Base-by-base conservation (phyloP, 2,888 invertebrate genomes). In the Heliconius cydno region DNA sequence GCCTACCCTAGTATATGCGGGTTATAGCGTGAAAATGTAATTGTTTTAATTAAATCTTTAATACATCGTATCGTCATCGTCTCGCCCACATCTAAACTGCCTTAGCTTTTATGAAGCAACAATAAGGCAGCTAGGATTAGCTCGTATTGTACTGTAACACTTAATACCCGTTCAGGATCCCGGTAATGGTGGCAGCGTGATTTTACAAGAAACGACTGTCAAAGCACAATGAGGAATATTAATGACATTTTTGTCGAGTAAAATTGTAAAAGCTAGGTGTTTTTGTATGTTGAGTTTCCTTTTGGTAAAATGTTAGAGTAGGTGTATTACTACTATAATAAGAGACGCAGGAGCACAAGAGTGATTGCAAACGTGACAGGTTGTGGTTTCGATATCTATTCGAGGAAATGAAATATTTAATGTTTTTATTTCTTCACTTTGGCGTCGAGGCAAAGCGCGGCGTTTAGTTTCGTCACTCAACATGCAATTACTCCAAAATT, bases 91-190 rank as follows among this genome's bases (percentile, higher is more conserved):
- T 10, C 15, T 78, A 77, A 81, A 41, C 6, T 15, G 2, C 19
- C n/a, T 74, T 78, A 52, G 73, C 81, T 73, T 80, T 81, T 81
- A 78, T 80, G 74, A 81, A 73, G 78, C 73, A 80, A 81, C 81
- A 80, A 80, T 81, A 81, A 81, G 80, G 78, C 78, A 81, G 80
- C 70, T 41, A 30, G 81, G 76, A 81, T 80, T 81, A 80, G 76
- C 78, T 81, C 70, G 80, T 70, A 80, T 82, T 82, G 82, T 82
- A 77, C 72, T 79, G 77, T 76, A 80, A 82, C 80, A 82, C 77
- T 82, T 82, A 82, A 77, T 77, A 79, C 78, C 80, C 82, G 79
- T 72, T 82, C 79, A 82, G 71, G 73, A 76, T 70, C 70, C 30
- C 77, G 57, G 67, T 82, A 80, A 82, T 80, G 80, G 72, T n/a